Conservation (phyloP, 2,797 vertebrate species). For the Oryzias sinensis region DNA sequence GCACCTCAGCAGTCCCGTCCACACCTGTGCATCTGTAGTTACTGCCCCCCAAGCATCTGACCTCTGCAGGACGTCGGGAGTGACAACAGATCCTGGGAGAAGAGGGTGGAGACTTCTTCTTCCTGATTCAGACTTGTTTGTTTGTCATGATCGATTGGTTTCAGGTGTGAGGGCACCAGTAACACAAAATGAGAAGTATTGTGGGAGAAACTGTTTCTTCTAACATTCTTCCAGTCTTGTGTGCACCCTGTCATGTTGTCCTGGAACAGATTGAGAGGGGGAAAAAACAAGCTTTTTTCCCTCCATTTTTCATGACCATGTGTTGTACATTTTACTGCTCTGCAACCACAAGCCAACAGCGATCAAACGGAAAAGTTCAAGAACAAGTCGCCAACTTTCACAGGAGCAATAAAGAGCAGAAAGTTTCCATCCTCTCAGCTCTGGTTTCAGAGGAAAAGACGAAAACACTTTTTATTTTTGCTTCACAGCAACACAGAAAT, state of each 20-base stretch:
- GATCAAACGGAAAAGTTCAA: conserved; percentile 11
- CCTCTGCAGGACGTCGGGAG: too few relatives aligned
- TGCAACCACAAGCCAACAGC: conserved; percentile 5
- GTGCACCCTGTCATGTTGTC: conserved; percentile 6
- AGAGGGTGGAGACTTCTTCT: conserved; percentile 1
- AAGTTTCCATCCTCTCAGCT: conserved; percentile 41
- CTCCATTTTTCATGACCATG: neutral
- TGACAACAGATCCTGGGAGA: neutral
- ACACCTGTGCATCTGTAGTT: conserved; percentile 45
- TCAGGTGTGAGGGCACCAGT: conserved; percentile 29
- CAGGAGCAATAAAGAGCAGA: conserved; percentile 18
- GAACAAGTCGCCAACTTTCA: conserved; percentile 8
- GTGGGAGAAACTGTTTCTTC: neutral
- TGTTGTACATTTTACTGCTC: neutral
- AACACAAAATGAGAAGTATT: neutral
- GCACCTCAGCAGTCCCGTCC: conserved; percentile 21
- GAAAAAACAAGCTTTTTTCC: neutral
- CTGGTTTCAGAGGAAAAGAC: neutral
- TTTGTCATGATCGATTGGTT: conserved; percentile 6
- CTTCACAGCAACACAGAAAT: neutral
- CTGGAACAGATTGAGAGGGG: neutral
- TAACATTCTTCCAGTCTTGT: neutral
- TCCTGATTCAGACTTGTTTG: conserved; percentile 2
- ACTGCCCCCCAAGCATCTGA: conserved; percentile 16
- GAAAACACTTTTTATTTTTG: neutral